A percentile compares a stretch with the other conserved stretches of the same genome.
Evolutionary conservation across 2,888 invertebrate genomes (phyloP).

Genomic region (Schizaphis graminum): DNA sequence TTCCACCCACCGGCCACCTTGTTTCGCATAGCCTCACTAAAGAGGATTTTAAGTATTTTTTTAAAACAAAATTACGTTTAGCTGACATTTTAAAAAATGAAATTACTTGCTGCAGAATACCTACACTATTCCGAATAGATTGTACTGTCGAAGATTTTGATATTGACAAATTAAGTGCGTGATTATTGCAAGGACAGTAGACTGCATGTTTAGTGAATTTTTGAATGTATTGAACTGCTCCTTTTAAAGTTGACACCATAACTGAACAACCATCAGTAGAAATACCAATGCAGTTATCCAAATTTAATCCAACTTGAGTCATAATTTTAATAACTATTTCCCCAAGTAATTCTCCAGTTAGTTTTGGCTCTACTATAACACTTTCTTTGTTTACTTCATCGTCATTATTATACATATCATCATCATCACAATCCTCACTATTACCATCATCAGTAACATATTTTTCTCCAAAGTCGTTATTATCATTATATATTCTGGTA

Average conservation of each 20-base stretch:
- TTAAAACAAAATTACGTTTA: slow-evolving; percentile 1
- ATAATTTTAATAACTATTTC: background rate
- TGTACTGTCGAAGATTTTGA: too few relatives aligned
- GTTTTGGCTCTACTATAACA: background rate
- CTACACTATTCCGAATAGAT: too few relatives aligned
- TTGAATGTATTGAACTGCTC: slow-evolving; percentile 13
- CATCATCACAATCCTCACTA: background rate
- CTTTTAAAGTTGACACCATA: slow-evolving; percentile 9
- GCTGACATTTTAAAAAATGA: background rate
- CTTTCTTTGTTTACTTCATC: too few relatives aligned
- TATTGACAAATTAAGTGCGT: background rate
- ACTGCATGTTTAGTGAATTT: background rate
- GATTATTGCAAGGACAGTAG: slow-evolving; percentile 5
- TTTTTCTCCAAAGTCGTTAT: background rate
- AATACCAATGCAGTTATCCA: background rate
- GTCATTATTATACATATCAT: background rate
- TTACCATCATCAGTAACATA: too few relatives aligned
- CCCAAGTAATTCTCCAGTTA: slow-evolving; percentile 1
- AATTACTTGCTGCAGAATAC: background rate
- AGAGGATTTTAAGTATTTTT: background rate
- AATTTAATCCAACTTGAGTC: background rate
- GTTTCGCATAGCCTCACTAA: background rate
- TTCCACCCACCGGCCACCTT: slow-evolving; percentile 17
- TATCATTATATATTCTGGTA: background rate
- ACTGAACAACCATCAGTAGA: slow-evolving; percentile 14